Conservation (phyloP, 1,140 invertebrate genomes). For the Drosophila suzukii region DNA sequence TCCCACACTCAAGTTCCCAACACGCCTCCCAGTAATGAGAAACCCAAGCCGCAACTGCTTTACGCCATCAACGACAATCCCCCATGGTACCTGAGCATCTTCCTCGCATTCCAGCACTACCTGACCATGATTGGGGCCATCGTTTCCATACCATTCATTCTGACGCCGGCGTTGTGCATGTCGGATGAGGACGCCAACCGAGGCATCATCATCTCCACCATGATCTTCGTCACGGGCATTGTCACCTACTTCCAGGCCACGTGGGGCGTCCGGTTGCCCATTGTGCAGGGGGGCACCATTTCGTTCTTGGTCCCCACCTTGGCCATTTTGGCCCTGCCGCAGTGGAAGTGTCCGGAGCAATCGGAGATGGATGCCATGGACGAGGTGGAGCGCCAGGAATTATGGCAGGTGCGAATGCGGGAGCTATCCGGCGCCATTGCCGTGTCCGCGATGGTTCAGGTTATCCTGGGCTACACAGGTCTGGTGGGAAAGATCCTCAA, state of each 20-base stretch:
- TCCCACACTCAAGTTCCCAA: conserved; percentile 1
- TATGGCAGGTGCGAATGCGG: conserved; percentile 92
- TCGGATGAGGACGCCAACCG: conserved; percentile 90
- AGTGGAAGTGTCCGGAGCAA: conserved; percentile 90
- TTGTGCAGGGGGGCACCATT: conserved; percentile 92
- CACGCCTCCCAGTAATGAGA: conserved; percentile 31
- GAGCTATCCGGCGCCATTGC: conserved; percentile 94
- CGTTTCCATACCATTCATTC: conserved; percentile 92
- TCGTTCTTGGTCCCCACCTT: conserved; percentile 93
- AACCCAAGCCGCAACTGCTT: conserved; percentile 62
- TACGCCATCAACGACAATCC: conserved; percentile 93
- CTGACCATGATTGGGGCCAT: conserved; percentile 95
- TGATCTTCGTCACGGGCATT: conserved; percentile 94
- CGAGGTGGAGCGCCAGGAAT: conserved; percentile 86
- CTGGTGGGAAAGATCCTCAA: conserved; percentile 90
- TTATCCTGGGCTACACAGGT: conserved; percentile 89
- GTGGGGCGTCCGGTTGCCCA: conserved; percentile 89
- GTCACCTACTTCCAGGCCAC: conserved; percentile 92
- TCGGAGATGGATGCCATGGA: conserved; percentile 86
- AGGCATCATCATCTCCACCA: conserved; percentile 93
- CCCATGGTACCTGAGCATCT: conserved; percentile 92
- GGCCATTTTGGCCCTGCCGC: conserved; percentile 91
- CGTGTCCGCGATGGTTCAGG: conserved; percentile 91
- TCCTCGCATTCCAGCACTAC: conserved; percentile 94
- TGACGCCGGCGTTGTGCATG: conserved; percentile 93